Conservation (phyloP, 2,888 invertebrate genomes). For the Acleris cristana region DNA sequence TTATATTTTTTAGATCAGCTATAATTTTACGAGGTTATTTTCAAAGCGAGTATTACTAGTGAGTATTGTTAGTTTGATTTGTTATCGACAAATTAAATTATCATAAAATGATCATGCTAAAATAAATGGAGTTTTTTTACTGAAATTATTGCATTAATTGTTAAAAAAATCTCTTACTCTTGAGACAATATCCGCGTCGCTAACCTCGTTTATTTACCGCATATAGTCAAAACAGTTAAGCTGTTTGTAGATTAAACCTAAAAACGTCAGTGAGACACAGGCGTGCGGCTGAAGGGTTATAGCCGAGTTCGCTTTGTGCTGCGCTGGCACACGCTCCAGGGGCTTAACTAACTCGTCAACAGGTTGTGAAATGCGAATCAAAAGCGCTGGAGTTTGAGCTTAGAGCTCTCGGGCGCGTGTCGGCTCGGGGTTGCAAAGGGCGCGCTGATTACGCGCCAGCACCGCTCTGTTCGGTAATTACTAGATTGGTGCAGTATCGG, state of each 20-base stretch:
- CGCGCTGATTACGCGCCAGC: conserved; percentile 72
- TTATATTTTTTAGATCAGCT: too few relatives aligned
- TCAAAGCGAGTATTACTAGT: too few relatives aligned
- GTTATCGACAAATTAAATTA: too few relatives aligned
- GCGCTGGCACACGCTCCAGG: conserved; percentile 60
- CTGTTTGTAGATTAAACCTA: conserved; percentile 11
- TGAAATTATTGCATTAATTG: too few relatives aligned
- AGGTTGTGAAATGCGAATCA: conserved; percentile 78
- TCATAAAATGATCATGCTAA: too few relatives aligned
- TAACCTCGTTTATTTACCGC: too few relatives aligned
- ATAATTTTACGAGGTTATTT: too few relatives aligned
- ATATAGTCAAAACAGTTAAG: neutral
- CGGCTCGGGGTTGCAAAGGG: conserved; percentile 71
- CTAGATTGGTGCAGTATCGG: conserved; percentile 75
- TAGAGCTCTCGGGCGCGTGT: conserved; percentile 68
- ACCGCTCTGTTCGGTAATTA: conserved; percentile 75
- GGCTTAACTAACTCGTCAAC: conserved; percentile 77
- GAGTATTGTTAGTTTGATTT: too few relatives aligned
- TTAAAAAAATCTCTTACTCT: too few relatives aligned
- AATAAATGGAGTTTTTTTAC: too few relatives aligned
- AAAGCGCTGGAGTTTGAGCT: conserved; percentile 67
- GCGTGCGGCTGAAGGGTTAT: conserved; percentile 45
- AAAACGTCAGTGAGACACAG: conserved; percentile 28
- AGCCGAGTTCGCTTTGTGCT: conserved; percentile 61
- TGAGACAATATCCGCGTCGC: too few relatives aligned